Conservation (phyloP, 2,113 vertebrate genomes). For the Archilochus colubris region DNA sequence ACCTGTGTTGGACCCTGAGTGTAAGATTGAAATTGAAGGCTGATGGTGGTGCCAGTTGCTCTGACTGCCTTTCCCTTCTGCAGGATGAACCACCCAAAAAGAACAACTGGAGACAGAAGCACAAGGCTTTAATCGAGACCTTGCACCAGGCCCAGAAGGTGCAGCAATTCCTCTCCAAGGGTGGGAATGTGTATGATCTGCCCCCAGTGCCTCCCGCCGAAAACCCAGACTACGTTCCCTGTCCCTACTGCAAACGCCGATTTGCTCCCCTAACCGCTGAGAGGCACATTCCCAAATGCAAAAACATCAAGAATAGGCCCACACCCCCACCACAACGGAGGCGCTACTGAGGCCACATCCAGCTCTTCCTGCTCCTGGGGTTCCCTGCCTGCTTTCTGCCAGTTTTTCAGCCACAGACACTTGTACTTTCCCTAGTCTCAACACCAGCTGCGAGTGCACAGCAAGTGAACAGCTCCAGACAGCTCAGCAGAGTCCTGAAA, state of each 20-base stretch:
- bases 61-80: neutral
- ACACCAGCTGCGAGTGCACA: neutral
- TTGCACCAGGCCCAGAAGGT: constrained; percentile 61
- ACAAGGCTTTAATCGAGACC: constrained; percentile 71
- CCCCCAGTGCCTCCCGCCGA: constrained; percentile 52
- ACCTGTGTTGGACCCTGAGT: neutral
- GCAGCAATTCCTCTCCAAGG: constrained; percentile 65
- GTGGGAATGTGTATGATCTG: constrained; percentile 53
- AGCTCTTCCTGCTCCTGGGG: neutral
- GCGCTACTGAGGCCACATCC: neutral
- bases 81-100: constrained; percentile 65
- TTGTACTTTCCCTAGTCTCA: neutral
- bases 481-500: neutral
- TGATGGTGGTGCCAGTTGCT: neutral
- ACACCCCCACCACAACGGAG: constrained; percentile 58
- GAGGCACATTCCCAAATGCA: constrained; percentile 80
- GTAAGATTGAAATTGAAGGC: neutral
- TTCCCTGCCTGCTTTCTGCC: neutral
- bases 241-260: constrained; percentile 76
- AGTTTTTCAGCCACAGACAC: neutral
- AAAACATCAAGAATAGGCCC: constrained; percentile 76
- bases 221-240: constrained; percentile 76
- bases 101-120: constrained; percentile 77
- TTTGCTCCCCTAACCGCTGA: constrained; percentile 79
- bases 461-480: neutral